Percentiles rank a stretch among this genome's conserved stretches.
phyloP scores from a whole-genome alignment of 2,113 vertebrate species.

The Siniperca chuatsi region DNA sequence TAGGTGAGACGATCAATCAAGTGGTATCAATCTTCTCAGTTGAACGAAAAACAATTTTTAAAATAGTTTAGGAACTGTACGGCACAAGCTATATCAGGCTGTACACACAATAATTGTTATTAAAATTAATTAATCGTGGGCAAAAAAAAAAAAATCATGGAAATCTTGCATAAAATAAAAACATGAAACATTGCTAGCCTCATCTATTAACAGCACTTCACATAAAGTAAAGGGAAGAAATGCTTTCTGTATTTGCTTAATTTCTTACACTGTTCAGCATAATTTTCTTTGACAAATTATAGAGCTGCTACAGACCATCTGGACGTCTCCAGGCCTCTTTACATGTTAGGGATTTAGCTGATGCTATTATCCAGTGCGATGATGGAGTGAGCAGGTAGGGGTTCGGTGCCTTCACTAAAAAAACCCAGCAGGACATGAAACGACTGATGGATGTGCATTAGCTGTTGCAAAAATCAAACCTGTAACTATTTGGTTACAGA shows the following conservation, averaged over 20 bases:
- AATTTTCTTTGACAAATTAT: slow-evolving; percentile 59
- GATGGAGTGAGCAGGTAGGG: slow-evolving; percentile 46
- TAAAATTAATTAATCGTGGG: background rate
- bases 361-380: slow-evolving; percentile 32
- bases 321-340: slow-evolving; percentile 51
- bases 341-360: slow-evolving; percentile 48
- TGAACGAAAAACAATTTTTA: too few relatives aligned
- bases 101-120: background rate
- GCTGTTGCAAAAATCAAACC: background rate
- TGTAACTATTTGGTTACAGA: slow-evolving; percentile 2
- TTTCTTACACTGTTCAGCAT: slow-evolving; percentile 57
- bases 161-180: background rate
- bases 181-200: background rate
- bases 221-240: slow-evolving; percentile 1
- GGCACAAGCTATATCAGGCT: background rate
- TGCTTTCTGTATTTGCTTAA: slow-evolving; percentile 42
- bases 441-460: slow-evolving; percentile 10
- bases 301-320: slow-evolving; percentile 54
- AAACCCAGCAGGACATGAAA: slow-evolving; percentile 15
- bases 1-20: too few relatives aligned
- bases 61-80: too few relatives aligned
- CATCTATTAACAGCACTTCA: background rate
- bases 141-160: background rate
- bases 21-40: too few relatives aligned
- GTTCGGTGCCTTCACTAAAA: slow-evolving; percentile 3